Evolutionary conservation across 2,113 vertebrate species (phyloP).

Genomic region (Galemys pyrenaicus): DNA sequence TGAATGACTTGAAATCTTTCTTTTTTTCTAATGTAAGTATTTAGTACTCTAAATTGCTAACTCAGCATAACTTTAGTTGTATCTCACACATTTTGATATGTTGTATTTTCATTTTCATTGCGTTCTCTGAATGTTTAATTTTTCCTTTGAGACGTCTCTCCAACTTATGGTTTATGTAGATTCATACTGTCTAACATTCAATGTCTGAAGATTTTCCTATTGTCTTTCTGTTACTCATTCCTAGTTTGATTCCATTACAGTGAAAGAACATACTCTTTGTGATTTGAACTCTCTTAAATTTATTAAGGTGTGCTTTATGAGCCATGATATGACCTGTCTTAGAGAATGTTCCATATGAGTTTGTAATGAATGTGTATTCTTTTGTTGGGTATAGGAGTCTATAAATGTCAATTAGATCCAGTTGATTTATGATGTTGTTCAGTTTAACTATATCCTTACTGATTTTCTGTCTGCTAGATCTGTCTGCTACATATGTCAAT

Average conservation of each 20-base stretch:
- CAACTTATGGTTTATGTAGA: background rate
- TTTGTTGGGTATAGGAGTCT: background rate
- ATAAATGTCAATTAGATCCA: background rate
- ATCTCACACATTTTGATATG: background rate
- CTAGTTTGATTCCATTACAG: background rate
- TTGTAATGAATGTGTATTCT: background rate
- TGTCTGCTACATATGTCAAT: background rate
- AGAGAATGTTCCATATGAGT: background rate
- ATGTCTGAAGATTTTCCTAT: background rate
- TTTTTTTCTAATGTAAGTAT: background rate
- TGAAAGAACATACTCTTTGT: background rate
- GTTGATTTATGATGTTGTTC: background rate
- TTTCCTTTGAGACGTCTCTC: background rate
- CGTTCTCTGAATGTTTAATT: background rate
- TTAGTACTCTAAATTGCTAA: background rate
- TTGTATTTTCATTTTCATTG: background rate
- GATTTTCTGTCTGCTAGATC: background rate
- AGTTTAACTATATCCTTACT: background rate
- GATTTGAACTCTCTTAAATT: background rate
- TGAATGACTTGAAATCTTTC: background rate
- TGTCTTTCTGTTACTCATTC: background rate
- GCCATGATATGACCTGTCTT: background rate
- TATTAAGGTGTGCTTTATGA: background rate
- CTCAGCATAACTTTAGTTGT: background rate
- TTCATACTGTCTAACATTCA: background rate